Base-by-base conservation (phyloP, 2,797 vertebrate genomes). In the Chrysocyon brachyurus region DNA sequence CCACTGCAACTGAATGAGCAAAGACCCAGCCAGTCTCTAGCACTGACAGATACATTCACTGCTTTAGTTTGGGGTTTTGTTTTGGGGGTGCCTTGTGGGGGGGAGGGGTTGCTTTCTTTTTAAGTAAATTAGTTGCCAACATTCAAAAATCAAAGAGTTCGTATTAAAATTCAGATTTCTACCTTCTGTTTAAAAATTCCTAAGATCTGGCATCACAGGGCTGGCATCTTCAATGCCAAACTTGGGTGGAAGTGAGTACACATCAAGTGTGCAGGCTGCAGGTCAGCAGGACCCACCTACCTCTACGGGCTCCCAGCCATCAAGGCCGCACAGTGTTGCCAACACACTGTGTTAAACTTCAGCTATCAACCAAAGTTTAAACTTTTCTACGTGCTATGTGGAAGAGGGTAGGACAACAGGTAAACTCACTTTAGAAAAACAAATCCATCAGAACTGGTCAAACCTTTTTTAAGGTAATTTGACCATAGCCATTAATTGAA, bases 141-240 rank as follows among this genome's bases (percentile, higher is more conserved):
- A 91, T 85, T 92, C 95, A 72, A 84, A 96, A 93, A 63, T 78
- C 40, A 97, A 96, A 88, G 59, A 70, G 83, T 61, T 86, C 63
- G 28, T 72, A 66, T 64, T 94, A 92, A 93, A 78, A 70, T 61
- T 46, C 26, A 95, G 31, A 92, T 87, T 75, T 94, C 82, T 77
- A 78, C 17, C 40, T 94, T 95, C 78, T 91, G 33, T 84, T 91
- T 95, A 63, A 86, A 95, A 90, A 91, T 75, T 59, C n/a, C 54
- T 57, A 75, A 78, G 40, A 56, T 61, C n/a, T 92, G 22, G 26
- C 52, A 70, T 56, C 26, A 12, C 16, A 33, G 40, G 49, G 33
- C 63, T 73, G 19, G 36, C 59, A 22, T 59, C 94, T 31, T 90
- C 33, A 33, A n/a, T 77, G 33, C 46, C 56, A 90, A 68, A 81